Conservation (phyloP, 2,797 vertebrate genomes). For the Argentina silus region DNA sequence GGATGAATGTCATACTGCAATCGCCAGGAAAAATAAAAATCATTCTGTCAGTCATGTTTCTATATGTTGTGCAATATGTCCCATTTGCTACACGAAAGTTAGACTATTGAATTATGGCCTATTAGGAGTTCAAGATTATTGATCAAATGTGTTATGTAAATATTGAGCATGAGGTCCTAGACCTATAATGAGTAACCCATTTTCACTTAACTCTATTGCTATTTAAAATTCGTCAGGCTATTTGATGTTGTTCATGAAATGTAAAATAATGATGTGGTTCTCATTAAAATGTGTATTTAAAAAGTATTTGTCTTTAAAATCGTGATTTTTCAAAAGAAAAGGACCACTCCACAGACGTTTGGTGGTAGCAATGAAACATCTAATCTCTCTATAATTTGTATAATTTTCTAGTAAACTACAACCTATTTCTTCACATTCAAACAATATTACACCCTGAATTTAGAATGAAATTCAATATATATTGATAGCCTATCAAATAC, state of each 20-base stretch:
- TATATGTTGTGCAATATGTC: background rate
- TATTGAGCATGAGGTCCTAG: background rate
- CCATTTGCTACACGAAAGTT: background rate
- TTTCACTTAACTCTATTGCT: background rate
- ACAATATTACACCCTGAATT: no score
- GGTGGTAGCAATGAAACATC: no score
- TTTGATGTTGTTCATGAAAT: background rate
- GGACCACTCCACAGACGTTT: background rate
- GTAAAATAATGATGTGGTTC: background rate
- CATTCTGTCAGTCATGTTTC: background rate
- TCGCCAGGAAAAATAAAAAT: background rate
- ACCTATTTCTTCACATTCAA: no score
- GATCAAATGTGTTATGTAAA: background rate
- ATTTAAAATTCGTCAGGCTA: background rate
- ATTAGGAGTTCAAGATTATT: background rate
- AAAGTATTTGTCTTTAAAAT: background rate
- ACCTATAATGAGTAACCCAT: background rate
- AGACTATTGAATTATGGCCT: background rate
- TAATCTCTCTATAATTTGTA: no score
- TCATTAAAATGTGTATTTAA: conserved; percentile 6
- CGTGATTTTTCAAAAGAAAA: background rate
- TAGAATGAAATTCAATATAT: no score
- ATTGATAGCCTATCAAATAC: no score
- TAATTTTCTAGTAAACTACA: no score
- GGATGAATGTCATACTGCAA: background rate